Evolutionary conservation across 2,888 invertebrate species (phyloP).

Genomic region (Griposia aprilina): DNA sequence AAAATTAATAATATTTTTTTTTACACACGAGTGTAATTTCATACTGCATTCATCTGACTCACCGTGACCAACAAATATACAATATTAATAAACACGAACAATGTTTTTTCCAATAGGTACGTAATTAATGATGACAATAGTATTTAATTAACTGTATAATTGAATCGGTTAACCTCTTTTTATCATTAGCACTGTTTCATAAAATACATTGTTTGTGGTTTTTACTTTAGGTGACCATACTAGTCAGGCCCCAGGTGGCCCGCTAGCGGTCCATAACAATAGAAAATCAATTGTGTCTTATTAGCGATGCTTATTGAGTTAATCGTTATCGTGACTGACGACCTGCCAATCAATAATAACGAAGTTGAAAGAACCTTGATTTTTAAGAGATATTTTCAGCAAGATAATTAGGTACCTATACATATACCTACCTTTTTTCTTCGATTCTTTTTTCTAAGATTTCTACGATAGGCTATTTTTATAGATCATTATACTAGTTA

Average conservation of each 20-base stretch:
- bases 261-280: too few relatives aligned
- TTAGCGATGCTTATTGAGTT: too few relatives aligned
- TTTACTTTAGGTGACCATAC: neutral
- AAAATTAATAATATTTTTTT: neutral
- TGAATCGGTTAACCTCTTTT: conserved; percentile 37
- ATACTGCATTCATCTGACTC: neutral
- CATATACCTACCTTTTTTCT: too few relatives aligned
- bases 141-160: conserved; percentile 40
- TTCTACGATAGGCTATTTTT: too few relatives aligned
- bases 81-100: neutral
- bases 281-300: too few relatives aligned
- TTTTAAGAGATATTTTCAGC: too few relatives aligned
- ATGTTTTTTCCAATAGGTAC: conserved; percentile 2
- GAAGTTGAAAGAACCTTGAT: neutral
- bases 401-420: too few relatives aligned
- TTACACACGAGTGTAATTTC: neutral
- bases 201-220: conserved; percentile 17
- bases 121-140: conserved; percentile 30
- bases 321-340: neutral
- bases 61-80: neutral
- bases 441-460: too few relatives aligned
- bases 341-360: neutral
- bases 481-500: too few relatives aligned
- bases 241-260: too few relatives aligned
- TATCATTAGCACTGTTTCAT: conserved; percentile 5